Evolutionary conservation across 2,113 vertebrate species (phyloP), one percentile per base, ranked within the genome.

Genomic region (Hippopotamus amphibius): DNA sequence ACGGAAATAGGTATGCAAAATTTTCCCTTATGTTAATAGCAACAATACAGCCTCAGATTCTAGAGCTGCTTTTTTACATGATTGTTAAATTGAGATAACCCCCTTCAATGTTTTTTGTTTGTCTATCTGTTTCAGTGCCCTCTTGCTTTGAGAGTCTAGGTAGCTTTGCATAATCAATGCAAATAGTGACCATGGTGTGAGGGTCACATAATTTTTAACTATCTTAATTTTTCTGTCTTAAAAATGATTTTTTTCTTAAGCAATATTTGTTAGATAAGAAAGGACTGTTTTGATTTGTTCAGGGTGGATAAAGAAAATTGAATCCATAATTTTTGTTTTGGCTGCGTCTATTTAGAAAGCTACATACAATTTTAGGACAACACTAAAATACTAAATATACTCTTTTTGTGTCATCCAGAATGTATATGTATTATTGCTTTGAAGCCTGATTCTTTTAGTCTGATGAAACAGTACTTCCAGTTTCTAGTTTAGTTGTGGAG

Each of bases 171-270:
- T 91, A 33, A 61, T 95, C 57, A 63, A 9, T 87, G 28, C 55
- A 96, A 74, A 37, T 63, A 68, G 63, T 79, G 76, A 57, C 37
- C 63, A 37, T 86, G 37, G 21, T 95, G 37, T 88, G 63, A 86
- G 33, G n/a, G 11, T 46, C 79, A 88, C 21, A 61, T 30, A 80
- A 53, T 95, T 91, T 48, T 93, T 95, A 41, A 88, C 91, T 90
- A 24, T 97, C 28, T 95, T 63, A 80, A 13, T 88, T 94, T 68
- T 96, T 71, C 15, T 85, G 21, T 80, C 28, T 65, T 81, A 96
- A 90, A 68, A 90, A 97, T 81, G 86, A 3, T 74, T 76, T 33
- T 24, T 88, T 90, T 5, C 57, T 65, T 43, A 82, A 74, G 43
- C 19, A 89, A 16, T 61, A 13, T 0, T 81, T 90, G 0, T 71